These are phyloP conservation scores for Gymnorhina tibicen DNA, from an alignment of 2,113 vertebrate species.

Conservation along the genomic window DNA sequence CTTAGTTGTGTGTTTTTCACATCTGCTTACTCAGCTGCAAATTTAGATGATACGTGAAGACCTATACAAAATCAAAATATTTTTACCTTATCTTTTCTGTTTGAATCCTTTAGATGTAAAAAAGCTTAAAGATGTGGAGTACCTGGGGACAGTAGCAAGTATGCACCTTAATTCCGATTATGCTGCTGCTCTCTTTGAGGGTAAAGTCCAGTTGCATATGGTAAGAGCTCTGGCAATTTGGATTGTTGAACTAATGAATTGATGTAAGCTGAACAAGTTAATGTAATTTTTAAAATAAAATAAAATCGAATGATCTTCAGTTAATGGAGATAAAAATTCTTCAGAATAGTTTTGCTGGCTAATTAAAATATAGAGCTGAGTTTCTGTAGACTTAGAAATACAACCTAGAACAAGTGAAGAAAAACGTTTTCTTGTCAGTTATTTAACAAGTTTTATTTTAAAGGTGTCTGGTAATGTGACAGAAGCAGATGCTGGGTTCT, in stretches of 20 bases:
- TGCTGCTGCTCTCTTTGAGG: constrained; percentile 92
- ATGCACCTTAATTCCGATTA: constrained; percentile 93
- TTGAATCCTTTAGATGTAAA: constrained; percentile 75
- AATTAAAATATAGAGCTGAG: not conserved
- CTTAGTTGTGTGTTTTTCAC: not conserved
- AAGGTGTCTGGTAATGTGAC: not conserved
- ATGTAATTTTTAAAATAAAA: not conserved
- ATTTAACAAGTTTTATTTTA: not conserved
- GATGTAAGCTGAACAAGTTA: not conserved
- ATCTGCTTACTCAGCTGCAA: not conserved
- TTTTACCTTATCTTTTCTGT: not conserved
- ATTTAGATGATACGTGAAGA: not conserved
- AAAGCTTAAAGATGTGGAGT: constrained; percentile 91
- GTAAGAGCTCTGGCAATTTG: constrained; percentile 70
- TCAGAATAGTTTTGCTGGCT: not conserved
- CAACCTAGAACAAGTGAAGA: not conserved
- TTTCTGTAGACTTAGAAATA: not conserved
- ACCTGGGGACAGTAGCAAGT: constrained; percentile 89
- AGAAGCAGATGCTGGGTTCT: not conserved
- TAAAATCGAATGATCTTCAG: not conserved
- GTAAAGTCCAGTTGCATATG: constrained; percentile 95
- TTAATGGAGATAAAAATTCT: not conserved
- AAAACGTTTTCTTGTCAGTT: not conserved
- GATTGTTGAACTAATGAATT: not conserved
- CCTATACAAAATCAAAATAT: not conserved